Evolutionary conservation across 2,888 invertebrate species (phyloP).

Genomic region (Graphium colonna): DNA sequence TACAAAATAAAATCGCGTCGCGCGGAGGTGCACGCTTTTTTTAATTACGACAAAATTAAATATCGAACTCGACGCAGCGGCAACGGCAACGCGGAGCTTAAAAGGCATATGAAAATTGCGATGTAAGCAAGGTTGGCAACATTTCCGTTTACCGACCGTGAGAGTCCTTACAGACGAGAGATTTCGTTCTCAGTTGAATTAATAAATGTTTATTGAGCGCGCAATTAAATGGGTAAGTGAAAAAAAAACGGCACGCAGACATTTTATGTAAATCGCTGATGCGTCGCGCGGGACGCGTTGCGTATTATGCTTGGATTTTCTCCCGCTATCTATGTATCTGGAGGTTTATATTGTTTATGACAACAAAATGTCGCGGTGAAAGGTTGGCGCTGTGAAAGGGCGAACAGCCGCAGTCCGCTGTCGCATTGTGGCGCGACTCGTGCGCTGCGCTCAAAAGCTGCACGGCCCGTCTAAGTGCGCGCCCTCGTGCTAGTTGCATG

Average conservation of each 20-base stretch:
- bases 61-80: conserved; percentile 59
- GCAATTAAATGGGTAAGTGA: conserved; percentile 24
- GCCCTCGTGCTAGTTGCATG: conserved; percentile 72
- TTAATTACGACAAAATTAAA: conserved; percentile 58
- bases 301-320: background rate
- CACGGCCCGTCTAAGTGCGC: conserved; percentile 62
- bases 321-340: conserved; percentile 12
- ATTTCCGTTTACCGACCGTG: conserved; percentile 61
- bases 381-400: conserved; percentile 5
- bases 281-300: conserved; percentile 6
- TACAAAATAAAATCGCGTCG: conserved; percentile 44
- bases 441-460: conserved; percentile 57
- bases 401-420: conserved; percentile 15
- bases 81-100: conserved; percentile 64
- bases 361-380: conserved; percentile 11
- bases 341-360: conserved; percentile 8
- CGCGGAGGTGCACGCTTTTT: conserved; percentile 36
- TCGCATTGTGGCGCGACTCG: conserved; percentile 30
- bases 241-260: conserved; percentile 23
- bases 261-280: conserved; percentile 18
- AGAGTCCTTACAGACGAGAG: conserved; percentile 67
- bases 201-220: conserved; percentile 36
- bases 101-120: conserved; percentile 76
- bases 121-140: conserved; percentile 71
- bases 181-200: conserved; percentile 62